phyloP scores from a whole-genome alignment of 2,113 vertebrate genomes.

The Sceloporus undulatus region DNA sequence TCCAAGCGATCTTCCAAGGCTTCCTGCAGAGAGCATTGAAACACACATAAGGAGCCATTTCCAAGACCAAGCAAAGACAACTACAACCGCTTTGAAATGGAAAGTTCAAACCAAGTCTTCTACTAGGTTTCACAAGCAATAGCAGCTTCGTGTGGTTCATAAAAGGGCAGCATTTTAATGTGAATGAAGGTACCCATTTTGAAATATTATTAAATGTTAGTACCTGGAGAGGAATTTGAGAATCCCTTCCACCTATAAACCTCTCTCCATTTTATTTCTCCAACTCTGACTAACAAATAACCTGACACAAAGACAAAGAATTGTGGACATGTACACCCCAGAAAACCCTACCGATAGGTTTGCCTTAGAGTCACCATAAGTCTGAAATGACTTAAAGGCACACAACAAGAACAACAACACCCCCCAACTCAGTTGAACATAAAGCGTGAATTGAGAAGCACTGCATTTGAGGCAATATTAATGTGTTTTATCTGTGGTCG shows the following conservation, averaged over 20 bases:
- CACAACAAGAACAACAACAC: too few relatives aligned
- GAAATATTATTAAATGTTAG: background rate
- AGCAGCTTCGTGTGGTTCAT: background rate
- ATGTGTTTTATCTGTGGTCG: too few relatives aligned
- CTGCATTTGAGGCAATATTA: too few relatives aligned
- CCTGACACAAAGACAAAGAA: background rate
- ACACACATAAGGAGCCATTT: background rate
- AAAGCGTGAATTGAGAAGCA: background rate
- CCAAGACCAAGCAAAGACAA: background rate
- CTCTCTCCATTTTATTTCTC: background rate
- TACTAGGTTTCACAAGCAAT: background rate
- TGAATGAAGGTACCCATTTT: background rate
- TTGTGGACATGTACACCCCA: too few relatives aligned
- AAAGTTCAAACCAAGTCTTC: background rate
- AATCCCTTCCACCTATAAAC: background rate
- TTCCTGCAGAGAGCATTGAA: conserved; percentile 78
- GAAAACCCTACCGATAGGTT: too few relatives aligned
- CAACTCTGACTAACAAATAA: background rate
- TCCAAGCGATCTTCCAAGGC: conserved; percentile 95
- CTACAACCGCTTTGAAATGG: background rate
- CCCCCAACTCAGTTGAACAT: background rate
- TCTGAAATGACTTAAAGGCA: too few relatives aligned
- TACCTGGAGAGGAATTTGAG: background rate
- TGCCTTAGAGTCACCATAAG: too few relatives aligned
- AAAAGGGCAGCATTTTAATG: background rate